Base-by-base conservation (phyloP, 2,888 invertebrate genomes). In the Drosophila bunnanda region DNA sequence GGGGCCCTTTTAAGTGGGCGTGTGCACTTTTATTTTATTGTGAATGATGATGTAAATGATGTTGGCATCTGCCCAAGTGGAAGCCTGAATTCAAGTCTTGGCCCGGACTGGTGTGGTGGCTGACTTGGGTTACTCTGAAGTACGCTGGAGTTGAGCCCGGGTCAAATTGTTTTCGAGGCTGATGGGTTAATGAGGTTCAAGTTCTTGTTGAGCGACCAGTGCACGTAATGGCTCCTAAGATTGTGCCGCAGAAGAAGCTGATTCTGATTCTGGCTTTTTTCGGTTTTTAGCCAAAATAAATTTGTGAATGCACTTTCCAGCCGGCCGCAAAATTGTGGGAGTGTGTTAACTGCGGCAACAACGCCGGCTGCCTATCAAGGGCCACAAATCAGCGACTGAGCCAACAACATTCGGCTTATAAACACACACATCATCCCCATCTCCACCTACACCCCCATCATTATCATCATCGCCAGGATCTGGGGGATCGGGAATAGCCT, bases 1-100 rank as follows among this genome's bases (percentile, higher is more conserved):
- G 85, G 84, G 82, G 75, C 83, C 88, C 85, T 87, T 71, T 88
- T 84, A 82, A 86, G 89, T 86, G 89, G 85, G 85, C 85, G 85
- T 86, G 87, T 88, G 87, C 79, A 88, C 87, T 88, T 88, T 88
- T 88, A 85, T 85, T 85, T 88, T 88, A 85, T 85, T 88, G 87
- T 88, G 87, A 86, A 88, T 86, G 85, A 88, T 86, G 87, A 86
- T 88, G 84, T 86, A 88, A 84, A 88, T 88, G 78, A 88, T 86
- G 87, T 79, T 86, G 88, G 76, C 79, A 77, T 74, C 67, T 44
- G 17, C 39, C 46, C 46, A 46, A 54, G 53, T 32, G 54, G 54
- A 67, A 53, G 66, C 38, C 61, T 36, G 57, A 56, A 57, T 57
- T 22, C 17, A n/a, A 56, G 60, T 41, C 22, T 34, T 50, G 39